phyloP scores from a whole-genome alignment of 2,113 vertebrate genomes.

The Lampris incognitus region DNA sequence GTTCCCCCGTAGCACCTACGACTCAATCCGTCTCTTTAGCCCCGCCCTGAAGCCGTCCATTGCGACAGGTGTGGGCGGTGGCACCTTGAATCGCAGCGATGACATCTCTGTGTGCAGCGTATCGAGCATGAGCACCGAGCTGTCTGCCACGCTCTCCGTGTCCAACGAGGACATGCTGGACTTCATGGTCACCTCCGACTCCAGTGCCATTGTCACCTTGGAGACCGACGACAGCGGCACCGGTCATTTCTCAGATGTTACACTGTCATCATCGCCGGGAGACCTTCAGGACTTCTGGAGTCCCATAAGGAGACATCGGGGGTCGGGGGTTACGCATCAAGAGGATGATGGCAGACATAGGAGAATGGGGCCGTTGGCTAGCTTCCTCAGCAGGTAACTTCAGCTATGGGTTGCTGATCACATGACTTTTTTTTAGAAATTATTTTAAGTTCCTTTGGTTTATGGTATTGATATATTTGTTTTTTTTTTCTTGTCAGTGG shows the following conservation, averaged over 20 bases:
- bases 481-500: fast-evolving
- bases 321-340: conserved; percentile 14
- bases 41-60: conserved; percentile 62
- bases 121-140: conserved; percentile 93
- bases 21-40: conserved; percentile 84
- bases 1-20: conserved; percentile 87
- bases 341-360: conserved; percentile 79
- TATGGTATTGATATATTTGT: neutral
- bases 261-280: conserved; percentile 77
- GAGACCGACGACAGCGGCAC: conserved; percentile 81
- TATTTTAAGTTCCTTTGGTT: too few relatives aligned
- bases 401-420: neutral
- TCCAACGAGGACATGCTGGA: conserved; percentile 93
- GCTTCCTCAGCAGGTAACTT: conserved; percentile 88
- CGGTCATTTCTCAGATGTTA: conserved; percentile 82
- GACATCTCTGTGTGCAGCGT: conserved; percentile 89
- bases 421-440: too few relatives aligned
- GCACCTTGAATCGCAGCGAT: conserved; percentile 85
- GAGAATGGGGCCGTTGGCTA: conserved; percentile 84
- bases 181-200: conserved; percentile 90
- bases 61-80: conserved; percentile 12
- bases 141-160: conserved; percentile 86
- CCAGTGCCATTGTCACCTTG: conserved; percentile 92
- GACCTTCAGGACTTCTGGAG: conserved; percentile 54
- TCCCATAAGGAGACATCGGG: conserved; percentile 42